Conservation (phyloP, 2,797 vertebrate genomes). For the Chaetophractus vellerosus region DNA sequence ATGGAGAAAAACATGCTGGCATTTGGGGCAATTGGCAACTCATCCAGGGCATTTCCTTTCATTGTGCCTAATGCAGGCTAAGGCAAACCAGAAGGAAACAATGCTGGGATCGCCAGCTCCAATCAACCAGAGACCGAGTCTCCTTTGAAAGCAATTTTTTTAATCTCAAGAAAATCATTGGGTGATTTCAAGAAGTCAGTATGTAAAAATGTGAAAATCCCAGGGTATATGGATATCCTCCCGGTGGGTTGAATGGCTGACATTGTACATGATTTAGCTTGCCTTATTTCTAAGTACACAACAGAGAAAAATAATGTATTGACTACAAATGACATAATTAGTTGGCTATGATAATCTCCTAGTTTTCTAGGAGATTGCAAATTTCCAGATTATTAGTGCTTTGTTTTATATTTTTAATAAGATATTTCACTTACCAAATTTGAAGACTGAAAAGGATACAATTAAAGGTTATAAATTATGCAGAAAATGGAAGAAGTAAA, state of each 20-base stretch:
- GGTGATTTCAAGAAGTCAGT: not conserved
- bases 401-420: not conserved
- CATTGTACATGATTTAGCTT: not conserved
- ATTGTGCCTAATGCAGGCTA: no score
- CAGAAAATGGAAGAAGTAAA: not conserved
- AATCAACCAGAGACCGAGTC: not conserved
- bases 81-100: not conserved
- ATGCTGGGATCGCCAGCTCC: not conserved
- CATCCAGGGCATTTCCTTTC: not conserved
- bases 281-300: not conserved
- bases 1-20: not conserved
- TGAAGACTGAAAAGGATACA: not conserved
- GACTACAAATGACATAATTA: not conserved
- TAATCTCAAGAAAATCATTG: not conserved
- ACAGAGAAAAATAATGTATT: not conserved
- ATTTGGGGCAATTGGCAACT: not conserved
- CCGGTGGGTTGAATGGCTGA: not conserved
- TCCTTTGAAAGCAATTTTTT: not conserved
- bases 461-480: conserved; percentile 29
- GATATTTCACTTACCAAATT: not conserved
- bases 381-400: not conserved
- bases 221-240: not conserved
- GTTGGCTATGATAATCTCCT: not conserved
- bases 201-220: not conserved
- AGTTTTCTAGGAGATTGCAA: conserved; percentile 10